phyloP scores from a whole-genome alignment of 1,140 invertebrate species.

The Bombyx mori region DNA sequence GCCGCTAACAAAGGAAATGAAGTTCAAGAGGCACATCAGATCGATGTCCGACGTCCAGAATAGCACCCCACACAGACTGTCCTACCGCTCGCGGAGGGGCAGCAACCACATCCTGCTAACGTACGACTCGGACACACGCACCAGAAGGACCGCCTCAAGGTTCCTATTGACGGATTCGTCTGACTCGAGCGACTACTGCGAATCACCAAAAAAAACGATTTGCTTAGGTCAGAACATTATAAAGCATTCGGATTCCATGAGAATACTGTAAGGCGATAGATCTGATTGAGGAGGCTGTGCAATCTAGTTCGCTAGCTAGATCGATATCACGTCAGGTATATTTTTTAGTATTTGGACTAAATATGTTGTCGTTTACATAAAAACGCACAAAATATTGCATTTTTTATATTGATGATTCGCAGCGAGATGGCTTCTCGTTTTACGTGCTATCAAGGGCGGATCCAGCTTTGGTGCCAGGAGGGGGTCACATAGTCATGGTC shows the following conservation, averaged over 20 bases:
- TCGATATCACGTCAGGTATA: conserved; percentile 22
- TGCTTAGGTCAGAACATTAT: conserved; percentile 50
- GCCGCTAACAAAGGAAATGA: conserved; percentile 53
- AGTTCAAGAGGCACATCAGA: conserved; percentile 52
- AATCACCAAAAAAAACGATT: conserved; percentile 33
- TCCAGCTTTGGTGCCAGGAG: too few relatives aligned
- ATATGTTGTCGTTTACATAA: background rate
- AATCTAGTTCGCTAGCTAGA: conserved; percentile 35
- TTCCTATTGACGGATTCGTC: conserved; percentile 41
- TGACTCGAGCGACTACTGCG: conserved; percentile 52
- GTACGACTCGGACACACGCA: conserved; percentile 58
- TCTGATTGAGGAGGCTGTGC: conserved; percentile 27
- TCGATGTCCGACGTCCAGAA: conserved; percentile 64
- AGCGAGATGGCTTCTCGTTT: background rate
- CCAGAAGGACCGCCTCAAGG: conserved; percentile 32
- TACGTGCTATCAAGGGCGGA: background rate
- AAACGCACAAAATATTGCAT: background rate
- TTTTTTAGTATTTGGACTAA: background rate
- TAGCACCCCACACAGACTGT: conserved; percentile 51
- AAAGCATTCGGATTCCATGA: conserved; percentile 59
- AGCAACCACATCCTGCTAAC: conserved; percentile 41
- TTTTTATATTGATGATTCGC: background rate
- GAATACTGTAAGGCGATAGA: conserved; percentile 36
- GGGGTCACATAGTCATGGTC: too few relatives aligned
- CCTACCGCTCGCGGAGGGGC: conserved; percentile 42